Percentiles rank a stretch among this genome's conserved stretches.
These are phyloP conservation scores for Acropternis orthonyx DNA, from an alignment of 2,797 vertebrate species.

Conservation along the genomic window DNA sequence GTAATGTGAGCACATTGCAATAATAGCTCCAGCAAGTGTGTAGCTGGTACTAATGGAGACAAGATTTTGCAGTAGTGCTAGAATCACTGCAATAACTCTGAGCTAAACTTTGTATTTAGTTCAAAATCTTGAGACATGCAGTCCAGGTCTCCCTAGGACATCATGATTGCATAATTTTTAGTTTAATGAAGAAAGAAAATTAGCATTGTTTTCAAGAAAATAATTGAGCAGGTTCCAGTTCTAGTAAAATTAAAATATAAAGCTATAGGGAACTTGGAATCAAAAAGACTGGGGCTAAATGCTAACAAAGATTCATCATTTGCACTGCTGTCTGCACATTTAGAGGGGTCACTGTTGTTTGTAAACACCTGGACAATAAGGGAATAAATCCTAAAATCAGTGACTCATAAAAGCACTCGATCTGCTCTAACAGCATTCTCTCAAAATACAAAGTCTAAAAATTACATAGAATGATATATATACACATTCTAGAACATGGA, in stretches of 20 bases:
- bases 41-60: not conserved
- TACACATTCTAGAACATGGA: not conserved
- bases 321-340: not conserved
- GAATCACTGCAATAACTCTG: not conserved
- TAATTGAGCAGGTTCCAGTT: not conserved
- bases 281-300: not conserved
- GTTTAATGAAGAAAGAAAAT: not conserved
- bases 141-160: not conserved
- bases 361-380: not conserved
- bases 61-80: not conserved
- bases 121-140: not conserved
- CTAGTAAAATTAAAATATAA: not conserved
- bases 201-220: not conserved
- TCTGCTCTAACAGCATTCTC: not conserved
- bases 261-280: not conserved
- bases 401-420: not conserved
- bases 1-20: accelerated
- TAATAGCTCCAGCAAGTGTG: not conserved
- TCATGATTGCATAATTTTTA: not conserved
- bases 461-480: not conserved
- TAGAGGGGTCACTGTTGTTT: not conserved
- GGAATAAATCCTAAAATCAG: not conserved
- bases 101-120: not conserved
- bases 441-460: not conserved
- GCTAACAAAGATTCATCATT: not conserved